Conservation (phyloP, 2,113 vertebrate species). For the Coptodon bakossiorum region DNA sequence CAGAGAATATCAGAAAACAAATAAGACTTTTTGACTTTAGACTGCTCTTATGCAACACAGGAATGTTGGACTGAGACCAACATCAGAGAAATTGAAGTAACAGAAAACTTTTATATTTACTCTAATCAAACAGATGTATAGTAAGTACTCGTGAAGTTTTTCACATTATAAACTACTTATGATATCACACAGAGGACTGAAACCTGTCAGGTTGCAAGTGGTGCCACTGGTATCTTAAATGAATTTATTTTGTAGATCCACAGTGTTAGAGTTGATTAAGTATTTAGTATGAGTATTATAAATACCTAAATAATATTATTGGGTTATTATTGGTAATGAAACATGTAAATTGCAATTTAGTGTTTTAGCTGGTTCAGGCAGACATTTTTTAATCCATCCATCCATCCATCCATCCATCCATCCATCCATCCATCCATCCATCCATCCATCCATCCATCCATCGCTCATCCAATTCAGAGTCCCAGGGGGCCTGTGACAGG, state of each 20-base stretch:
- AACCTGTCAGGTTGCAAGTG: not conserved
- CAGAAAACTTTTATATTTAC: not conserved
- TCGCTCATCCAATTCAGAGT: not conserved
- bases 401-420: not conserved
- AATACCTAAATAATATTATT: not conserved
- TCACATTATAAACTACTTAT: not conserved
- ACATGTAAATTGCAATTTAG: not conserved
- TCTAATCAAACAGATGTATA: not conserved
- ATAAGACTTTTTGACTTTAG: slow-evolving; percentile 39
- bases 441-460: not conserved
- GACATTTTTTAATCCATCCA: not conserved
- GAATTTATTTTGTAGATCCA: not conserved
- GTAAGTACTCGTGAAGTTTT: not conserved
- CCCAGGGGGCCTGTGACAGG: not conserved
- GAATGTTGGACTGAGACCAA: slow-evolving; percentile 43
- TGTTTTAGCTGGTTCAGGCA: not conserved
- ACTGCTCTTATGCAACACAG: slow-evolving; percentile 50
- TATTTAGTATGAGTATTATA: not conserved
- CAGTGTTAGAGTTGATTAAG: not conserved
- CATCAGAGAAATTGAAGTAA: slow-evolving; percentile 5
- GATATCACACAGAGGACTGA: not conserved
- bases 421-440: not conserved
- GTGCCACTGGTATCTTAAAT: not conserved
- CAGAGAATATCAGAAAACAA: slow-evolving; percentile 38
- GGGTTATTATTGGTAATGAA: not conserved